Evolutionary conservation across 2,113 vertebrate species (phyloP).

Genomic region (Uropsilus gracilis): DNA sequence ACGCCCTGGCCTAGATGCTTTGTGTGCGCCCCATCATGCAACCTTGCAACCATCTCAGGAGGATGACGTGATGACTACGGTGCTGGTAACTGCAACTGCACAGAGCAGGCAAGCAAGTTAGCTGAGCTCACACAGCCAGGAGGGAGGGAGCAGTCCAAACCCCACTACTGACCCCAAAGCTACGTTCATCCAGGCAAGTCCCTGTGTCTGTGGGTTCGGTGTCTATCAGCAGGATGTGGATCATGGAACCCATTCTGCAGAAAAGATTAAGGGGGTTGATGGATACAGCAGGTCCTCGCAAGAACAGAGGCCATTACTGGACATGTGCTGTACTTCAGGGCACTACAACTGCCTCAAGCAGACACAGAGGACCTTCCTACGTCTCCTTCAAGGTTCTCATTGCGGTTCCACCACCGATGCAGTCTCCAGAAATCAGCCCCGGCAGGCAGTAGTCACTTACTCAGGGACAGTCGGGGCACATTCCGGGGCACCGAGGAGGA

Average conservation of each 20-base stretch:
- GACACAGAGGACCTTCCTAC: too few relatives aligned
- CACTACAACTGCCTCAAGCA: fast-evolving
- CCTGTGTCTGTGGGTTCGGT: fast-evolving
- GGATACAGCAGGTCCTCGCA: fast-evolving
- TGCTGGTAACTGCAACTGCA: background rate
- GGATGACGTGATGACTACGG: fast-evolving
- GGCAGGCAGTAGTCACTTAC: slow-evolving; percentile 82
- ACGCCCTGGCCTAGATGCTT: fast-evolving
- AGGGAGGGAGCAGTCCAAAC: background rate
- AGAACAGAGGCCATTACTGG: background rate
- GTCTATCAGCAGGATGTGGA: background rate
- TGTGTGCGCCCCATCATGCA: fast-evolving
- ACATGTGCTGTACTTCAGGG: fast-evolving
- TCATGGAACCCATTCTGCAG: fast-evolving
- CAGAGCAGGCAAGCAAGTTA: background rate
- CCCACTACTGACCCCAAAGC: background rate
- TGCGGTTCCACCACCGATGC: background rate
- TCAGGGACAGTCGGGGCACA: slow-evolving; percentile 53
- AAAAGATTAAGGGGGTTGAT: fast-evolving
- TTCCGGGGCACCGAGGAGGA: slow-evolving; percentile 78
- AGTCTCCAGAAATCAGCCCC: background rate
- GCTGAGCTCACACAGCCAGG: background rate
- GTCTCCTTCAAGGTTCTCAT: too few relatives aligned
- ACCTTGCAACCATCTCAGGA: fast-evolving
- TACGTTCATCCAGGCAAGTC: fast-evolving